Percentiles rank a stretch among this genome's conserved stretches.
Evolutionary conservation across 2,113 vertebrate genomes (phyloP).

Genomic region (Zapus hudsonius): DNA sequence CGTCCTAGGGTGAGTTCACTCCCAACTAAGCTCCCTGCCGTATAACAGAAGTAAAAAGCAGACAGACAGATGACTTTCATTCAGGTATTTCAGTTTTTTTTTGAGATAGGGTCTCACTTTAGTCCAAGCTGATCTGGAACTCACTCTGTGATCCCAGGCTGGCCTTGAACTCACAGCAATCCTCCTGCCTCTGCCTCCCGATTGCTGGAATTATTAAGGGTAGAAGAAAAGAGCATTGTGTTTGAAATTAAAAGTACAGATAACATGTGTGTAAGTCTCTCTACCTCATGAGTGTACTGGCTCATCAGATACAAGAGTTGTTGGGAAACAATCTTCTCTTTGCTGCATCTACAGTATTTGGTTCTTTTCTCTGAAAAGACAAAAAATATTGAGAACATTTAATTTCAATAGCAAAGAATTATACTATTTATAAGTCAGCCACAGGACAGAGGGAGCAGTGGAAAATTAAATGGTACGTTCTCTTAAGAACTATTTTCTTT

Average conservation of each 20-base stretch:
- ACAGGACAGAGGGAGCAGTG: slow-evolving; percentile 40
- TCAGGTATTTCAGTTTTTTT: slow-evolving; percentile 64
- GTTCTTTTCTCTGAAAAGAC: slow-evolving; percentile 66
- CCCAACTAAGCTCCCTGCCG: slow-evolving; percentile 47
- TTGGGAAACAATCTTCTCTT: slow-evolving; percentile 57
- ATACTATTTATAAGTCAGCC: slow-evolving; percentile 52
- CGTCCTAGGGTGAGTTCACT: slow-evolving; percentile 29
- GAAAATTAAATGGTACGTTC: slow-evolving; percentile 71
- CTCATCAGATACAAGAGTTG: slow-evolving; percentile 48
- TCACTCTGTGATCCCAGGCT: no score
- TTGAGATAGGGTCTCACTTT: no score
- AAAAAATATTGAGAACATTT: slow-evolving; percentile 58
- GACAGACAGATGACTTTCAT: slow-evolving; percentile 22
- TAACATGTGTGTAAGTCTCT: slow-evolving; percentile 40
- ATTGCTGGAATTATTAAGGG: slow-evolving; percentile 48
- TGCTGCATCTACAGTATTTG: slow-evolving; percentile 73
- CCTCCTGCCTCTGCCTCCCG: no score
- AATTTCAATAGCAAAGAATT: slow-evolving; percentile 65
- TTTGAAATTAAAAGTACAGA: slow-evolving; percentile 73
- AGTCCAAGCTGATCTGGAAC: no score
- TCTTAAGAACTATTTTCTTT: slow-evolving; percentile 68
- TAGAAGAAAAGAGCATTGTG: slow-evolving; percentile 41
- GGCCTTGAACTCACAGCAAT: no score
- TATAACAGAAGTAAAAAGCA: slow-evolving; percentile 52
- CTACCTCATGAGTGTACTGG: slow-evolving; percentile 46